Percentiles rank a stretch among this genome's conserved stretches.
Evolutionary conservation across 1,140 invertebrate genomes (phyloP).

Genomic region (Lordiphosa mommai): DNA sequence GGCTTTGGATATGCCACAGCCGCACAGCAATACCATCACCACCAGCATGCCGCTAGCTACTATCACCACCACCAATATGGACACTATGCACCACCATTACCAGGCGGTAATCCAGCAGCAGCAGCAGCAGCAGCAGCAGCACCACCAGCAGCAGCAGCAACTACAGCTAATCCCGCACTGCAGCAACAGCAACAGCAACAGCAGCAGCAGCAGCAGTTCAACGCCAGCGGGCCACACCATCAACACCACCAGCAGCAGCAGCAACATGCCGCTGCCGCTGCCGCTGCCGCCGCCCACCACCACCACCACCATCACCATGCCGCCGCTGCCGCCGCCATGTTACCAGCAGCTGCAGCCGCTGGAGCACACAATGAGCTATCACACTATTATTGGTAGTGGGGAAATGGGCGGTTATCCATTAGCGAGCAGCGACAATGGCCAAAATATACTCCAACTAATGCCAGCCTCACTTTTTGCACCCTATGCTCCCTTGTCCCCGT

Average conservation of each 20-base stretch:
- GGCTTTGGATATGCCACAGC: slow-evolving; percentile 78
- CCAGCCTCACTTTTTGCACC: slow-evolving; percentile 41
- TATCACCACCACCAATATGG: slow-evolving; percentile 73
- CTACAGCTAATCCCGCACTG: background rate
- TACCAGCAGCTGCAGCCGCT: slow-evolving; percentile 76
- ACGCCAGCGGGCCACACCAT: background rate
- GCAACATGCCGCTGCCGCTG: slow-evolving; percentile 41
- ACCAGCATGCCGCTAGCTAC: slow-evolving; percentile 64
- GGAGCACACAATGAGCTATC: slow-evolving; percentile 79
- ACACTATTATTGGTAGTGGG: slow-evolving; percentile 79
- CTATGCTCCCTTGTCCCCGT: slow-evolving; percentile 55
- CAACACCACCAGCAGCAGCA: slow-evolving; percentile 30
- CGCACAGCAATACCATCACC: slow-evolving; percentile 70
- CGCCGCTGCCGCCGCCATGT: slow-evolving; percentile 76
- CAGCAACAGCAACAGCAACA: slow-evolving; percentile 16
- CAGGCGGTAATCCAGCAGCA: slow-evolving; percentile 28
- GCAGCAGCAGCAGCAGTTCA: slow-evolving; percentile 19
- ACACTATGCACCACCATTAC: slow-evolving; percentile 65
- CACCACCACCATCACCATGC: slow-evolving; percentile 63
- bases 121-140: slow-evolving; percentile 18
- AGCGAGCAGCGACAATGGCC: slow-evolving; percentile 17
- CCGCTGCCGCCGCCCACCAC: slow-evolving; percentile 79
- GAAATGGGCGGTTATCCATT: slow-evolving; percentile 6
- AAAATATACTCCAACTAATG: slow-evolving; percentile 64
- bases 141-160: background rate